Percentiles rank a stretch among this genome's conserved stretches.
Evolutionary conservation across 2,888 invertebrate species (phyloP).

Genomic region (Lasioglossum calceatum): DNA sequence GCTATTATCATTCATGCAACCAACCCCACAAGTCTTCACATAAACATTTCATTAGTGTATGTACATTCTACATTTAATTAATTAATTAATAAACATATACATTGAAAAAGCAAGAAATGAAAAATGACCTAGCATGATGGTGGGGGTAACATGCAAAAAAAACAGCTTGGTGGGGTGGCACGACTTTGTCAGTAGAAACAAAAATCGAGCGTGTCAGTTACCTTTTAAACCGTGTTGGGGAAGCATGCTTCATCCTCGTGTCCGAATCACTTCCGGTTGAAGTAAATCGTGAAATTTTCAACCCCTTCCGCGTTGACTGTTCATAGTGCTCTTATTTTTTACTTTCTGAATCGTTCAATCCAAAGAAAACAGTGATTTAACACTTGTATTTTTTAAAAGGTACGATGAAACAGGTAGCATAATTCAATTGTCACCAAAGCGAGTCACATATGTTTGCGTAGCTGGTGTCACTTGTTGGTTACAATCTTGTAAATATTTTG

Average conservation of each 20-base stretch:
- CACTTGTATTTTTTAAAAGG: conserved; percentile 8
- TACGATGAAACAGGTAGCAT: conserved; percentile 6
- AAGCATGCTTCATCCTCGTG: conserved; percentile 18
- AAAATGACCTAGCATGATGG: background rate
- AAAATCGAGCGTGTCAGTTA: conserved; percentile 42
- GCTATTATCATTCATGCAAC: background rate
- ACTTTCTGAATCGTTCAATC: background rate
- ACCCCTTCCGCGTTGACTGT: background rate
- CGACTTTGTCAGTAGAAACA: conserved; percentile 47
- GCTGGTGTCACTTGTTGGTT: background rate
- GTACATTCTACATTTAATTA: background rate
- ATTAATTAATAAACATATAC: background rate
- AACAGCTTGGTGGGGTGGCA: conserved; percentile 40
- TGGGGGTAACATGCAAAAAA: conserved; percentile 24
- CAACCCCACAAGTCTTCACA: background rate
- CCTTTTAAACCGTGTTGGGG: conserved; percentile 31
- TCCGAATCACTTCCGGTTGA: conserved; percentile 5
- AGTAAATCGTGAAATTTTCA: background rate
- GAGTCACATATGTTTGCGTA: background rate
- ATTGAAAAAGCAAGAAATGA: background rate
- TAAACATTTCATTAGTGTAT: background rate
- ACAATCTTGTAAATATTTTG: conserved; percentile 7
- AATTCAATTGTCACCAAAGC: background rate
- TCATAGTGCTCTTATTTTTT: background rate
- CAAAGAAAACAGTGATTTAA: background rate